Conservation (phyloP, 2,888 invertebrate genomes). For the Sturmia bella region DNA sequence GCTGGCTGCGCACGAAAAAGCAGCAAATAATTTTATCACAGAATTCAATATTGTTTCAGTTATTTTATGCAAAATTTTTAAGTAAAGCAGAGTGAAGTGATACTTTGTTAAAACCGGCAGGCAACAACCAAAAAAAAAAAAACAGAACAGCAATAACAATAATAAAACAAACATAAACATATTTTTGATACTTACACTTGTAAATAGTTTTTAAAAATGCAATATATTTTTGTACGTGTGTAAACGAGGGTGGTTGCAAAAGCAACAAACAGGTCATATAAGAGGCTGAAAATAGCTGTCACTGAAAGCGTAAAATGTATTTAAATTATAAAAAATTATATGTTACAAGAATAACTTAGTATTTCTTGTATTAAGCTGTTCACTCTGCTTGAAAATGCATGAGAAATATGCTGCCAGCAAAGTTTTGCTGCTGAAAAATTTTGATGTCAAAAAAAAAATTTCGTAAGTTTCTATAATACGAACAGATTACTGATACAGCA, state of each 20-base stretch:
- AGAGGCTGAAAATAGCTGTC: too few relatives aligned
- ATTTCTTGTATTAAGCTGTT: too few relatives aligned
- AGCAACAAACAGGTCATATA: too few relatives aligned
- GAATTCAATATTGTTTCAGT: slow-evolving; percentile 11
- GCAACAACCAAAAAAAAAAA: slow-evolving; percentile 41
- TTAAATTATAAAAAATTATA: too few relatives aligned
- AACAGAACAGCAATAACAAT: slow-evolving; percentile 2
- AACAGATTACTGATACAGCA: too few relatives aligned
- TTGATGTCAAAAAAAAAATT: too few relatives aligned
- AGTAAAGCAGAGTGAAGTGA: slow-evolving; percentile 49
- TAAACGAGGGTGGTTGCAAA: not conserved
- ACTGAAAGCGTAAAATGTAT: too few relatives aligned
- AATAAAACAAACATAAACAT: slow-evolving; percentile 55
- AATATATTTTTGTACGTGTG: slow-evolving; percentile 1
- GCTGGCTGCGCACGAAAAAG: slow-evolving; percentile 39
- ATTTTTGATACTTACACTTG: slow-evolving; percentile 68
- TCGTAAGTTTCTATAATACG: too few relatives aligned
- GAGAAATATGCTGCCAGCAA: too few relatives aligned
- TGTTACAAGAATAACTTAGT: too few relatives aligned
- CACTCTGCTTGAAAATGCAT: too few relatives aligned
- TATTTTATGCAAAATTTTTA: slow-evolving; percentile 13
- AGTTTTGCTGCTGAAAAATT: too few relatives aligned
- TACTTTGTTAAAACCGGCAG: slow-evolving; percentile 55
- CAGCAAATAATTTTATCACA: slow-evolving; percentile 28
- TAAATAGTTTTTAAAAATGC: slow-evolving; percentile 64